Percentiles rank a stretch among this genome's conserved stretches.
Evolutionary conservation across 2,797 vertebrate genomes (phyloP).

Genomic region (Cottoperca gobio): DNA sequence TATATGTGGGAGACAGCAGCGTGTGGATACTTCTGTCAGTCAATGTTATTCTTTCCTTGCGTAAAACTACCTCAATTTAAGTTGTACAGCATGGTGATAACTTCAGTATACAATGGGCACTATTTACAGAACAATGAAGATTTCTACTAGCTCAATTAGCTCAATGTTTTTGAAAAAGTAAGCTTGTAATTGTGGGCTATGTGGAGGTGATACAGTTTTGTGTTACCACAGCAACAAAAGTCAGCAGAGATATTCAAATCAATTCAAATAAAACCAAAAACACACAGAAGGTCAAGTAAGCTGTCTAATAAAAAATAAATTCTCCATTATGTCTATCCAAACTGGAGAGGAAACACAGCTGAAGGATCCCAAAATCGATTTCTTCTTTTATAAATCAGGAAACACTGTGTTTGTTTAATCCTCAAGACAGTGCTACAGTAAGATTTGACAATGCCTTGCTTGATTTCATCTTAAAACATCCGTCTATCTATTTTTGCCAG

Average conservation of each 20-base stretch:
- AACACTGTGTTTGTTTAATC: constrained; percentile 1
- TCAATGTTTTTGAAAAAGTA: background rate
- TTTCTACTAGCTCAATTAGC: background rate
- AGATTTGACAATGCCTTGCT: background rate
- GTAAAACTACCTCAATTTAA: background rate
- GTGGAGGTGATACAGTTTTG: background rate
- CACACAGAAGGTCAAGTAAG: constrained; percentile 28
- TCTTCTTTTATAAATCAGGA: constrained; percentile 8
- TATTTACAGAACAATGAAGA: background rate
- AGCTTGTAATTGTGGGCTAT: background rate
- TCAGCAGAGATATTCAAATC: constrained; percentile 14
- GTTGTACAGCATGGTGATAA: background rate
- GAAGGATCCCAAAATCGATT: constrained; percentile 6
- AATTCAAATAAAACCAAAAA: constrained; percentile 13
- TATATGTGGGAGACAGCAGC: background rate
- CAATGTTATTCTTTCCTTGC: background rate
- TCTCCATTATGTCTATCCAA: background rate
- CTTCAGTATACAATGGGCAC: background rate
- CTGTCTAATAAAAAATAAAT: background rate
- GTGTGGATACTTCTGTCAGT: background rate
- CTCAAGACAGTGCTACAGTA: background rate
- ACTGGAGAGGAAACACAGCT: background rate
- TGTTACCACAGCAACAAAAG: constrained; percentile 35
- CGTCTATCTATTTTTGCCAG: background rate
- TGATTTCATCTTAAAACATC: constrained; percentile 8